Conservation (phyloP, 2,113 vertebrate genomes). For the Panurus biarmicus region DNA sequence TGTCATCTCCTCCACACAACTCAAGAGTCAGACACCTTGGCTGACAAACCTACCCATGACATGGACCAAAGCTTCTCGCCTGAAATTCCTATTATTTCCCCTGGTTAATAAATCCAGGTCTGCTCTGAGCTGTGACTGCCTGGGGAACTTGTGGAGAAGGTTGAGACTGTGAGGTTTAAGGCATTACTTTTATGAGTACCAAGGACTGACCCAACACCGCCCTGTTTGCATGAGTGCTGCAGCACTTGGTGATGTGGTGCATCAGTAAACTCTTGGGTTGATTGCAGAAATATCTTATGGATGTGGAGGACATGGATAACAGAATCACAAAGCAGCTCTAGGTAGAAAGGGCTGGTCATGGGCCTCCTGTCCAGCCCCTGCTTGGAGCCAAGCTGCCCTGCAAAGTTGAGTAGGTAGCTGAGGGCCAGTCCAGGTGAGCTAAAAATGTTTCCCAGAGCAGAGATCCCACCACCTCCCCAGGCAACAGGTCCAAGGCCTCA, state of each 20-base stretch:
- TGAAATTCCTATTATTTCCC: background rate
- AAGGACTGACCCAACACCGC: background rate
- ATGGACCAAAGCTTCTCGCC: background rate
- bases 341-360: background rate
- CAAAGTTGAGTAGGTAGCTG: background rate
- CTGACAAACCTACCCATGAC: background rate
- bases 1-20: background rate
- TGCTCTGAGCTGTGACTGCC: background rate
- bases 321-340: background rate
- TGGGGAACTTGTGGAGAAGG: background rate
- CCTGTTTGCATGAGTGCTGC: background rate
- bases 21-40: background rate
- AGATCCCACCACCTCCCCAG: background rate
- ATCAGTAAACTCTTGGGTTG: background rate
- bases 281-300: background rate
- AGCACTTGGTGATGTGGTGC: background rate
- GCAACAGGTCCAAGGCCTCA: background rate
- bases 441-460: background rate
- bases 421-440: background rate
- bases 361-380: background rate
- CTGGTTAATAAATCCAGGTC: background rate
- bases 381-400: background rate
- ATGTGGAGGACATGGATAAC: background rate
- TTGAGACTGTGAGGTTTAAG: background rate
- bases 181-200: background rate